Base-by-base conservation (phyloP, 2,888 invertebrate genomes). In the Mactromeris polynyma region DNA sequence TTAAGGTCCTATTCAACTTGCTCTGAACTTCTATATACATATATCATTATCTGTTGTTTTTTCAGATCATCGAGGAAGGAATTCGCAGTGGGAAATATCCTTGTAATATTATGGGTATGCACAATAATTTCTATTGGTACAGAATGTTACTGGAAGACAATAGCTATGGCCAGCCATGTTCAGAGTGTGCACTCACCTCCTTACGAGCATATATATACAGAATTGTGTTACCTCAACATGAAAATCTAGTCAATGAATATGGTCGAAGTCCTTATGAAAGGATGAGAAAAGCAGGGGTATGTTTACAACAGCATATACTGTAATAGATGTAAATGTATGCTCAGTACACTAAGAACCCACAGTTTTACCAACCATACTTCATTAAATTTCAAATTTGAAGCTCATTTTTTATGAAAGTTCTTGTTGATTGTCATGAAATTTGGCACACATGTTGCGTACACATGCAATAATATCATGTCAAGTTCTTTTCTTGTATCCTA, bases 91-190 rank as follows among this genome's bases (percentile, higher is more conserved):
- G 94, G 7, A 89, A 92, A 40, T 93, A 93, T 51, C 94, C 95
- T 0, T 84, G 92, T 64, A 92, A 89, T 73, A 86, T 95, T 21
- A 91, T 96, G 91, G 93, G 94, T 17, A 96, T 96, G 94, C 95
- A 96, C 83, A 93, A 94, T 38, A 94, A 94, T 54, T 94, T 95
- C 78, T 96, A 96, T 93, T 96, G 96, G 96, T 95, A 95, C 54
- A 91, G 95, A 19, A 93, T 94, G 93, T 83, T 95, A 78, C 81
- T 95, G 33, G 94, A 95, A 83, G 95, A 95, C 77, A 93, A 91
- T 26, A 83, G 81, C 3, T 85, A 84, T n/a, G 93, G 94, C 26
- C 90, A 90, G 58, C 94, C 95, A 0, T 93, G 93, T 81, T 93
- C 91, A 0, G 96, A 96, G 86, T 87, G 90, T 58, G 94, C 94